Evolutionary conservation across 2,113 vertebrate genomes (phyloP), one percentile per base, ranked within the genome.

Genomic region (Lagopus leucura): DNA sequence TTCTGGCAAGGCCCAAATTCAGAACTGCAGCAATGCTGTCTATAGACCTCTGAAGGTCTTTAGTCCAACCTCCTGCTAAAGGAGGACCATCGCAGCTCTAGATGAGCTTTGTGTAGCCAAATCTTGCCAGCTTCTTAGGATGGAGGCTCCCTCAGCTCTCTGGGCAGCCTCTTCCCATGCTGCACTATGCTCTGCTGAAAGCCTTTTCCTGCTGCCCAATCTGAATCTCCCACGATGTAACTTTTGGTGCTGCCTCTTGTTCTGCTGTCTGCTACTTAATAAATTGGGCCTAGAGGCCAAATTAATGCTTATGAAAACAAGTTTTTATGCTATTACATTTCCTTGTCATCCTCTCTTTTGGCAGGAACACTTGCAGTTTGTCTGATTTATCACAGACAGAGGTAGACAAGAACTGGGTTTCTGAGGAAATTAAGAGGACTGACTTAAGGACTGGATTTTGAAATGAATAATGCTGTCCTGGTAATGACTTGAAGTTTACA

Each of bases 1-100:
- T 75, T 25, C 22, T 0, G 81, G 50, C 0, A 2, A 57, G 55
- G 32, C 7, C 13, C 40, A 50, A 8, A 1, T 40, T 30, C 40
- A 67, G 47, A 55, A 83, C 66, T 30, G 28, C 16, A 32, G 14
- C 72, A 36, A 9, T 5, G 6, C 4, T 42, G 24, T 8, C 43
- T 61, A 3, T 6, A 17, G 43, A 72, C 45, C 13, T 57, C 54
- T 50, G 60, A 50, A 70, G n/a, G 13, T 13, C 55, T 75, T 50
- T 4, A 7, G 24, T 34, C 22, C 48, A 21, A 11, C 5, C 42
- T 70, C 5, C 6, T 14, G 11, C 36, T 43, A 15, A 25, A 25
- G 38, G 12, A 50, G 18, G 40, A n/a, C 4, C 3, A 3, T 8
- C 34, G 42, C 40, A 63, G 54, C 34, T n/a, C 52, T 3, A 19